Base-by-base conservation (phyloP, 2,797 vertebrate species). In the Aeoliscus strigatus region DNA sequence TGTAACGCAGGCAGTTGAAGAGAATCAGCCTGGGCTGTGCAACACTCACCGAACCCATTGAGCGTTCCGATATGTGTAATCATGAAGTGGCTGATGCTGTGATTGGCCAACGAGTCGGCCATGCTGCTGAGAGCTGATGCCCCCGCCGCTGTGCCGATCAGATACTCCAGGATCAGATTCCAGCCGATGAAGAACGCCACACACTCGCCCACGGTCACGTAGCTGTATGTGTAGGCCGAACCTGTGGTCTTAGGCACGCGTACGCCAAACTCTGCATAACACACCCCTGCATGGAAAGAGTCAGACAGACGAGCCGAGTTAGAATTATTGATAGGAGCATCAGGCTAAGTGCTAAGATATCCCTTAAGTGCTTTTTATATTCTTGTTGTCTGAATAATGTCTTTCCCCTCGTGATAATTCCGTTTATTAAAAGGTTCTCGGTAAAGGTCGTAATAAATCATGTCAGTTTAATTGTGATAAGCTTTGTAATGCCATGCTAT, bases 151-250 rank as follows among this genome's bases (percentile, higher is more conserved):
- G 94, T 98, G 51, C 96, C 96, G 0, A 98, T 98, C 84, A 98
- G 87, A 59, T 98, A 98, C 80, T 98, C 94, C 81, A 98, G 84
- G 64, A 98, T 94, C 73, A 98, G 78, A 67, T 98, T 98, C 96
- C 96, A 98, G 52, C 96, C 96, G 0, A 97, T 98, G 84, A 97
- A 94, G 53, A 98, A 98, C 0, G 96, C 96, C 77, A 95, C 94
- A 0, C 93, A 95, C 79, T 98, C 96, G 1, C 96, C 96, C 0
- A 98, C 93, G 0, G 96, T 98, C 65, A 98, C 96, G 0, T 98
- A 98, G 76, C 94, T 98, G 88, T 98, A 98, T 33, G 94, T 96
- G 80, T 98, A 98, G 36, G 96, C 96, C 0, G 96, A 98, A 47
- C 96, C 96, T 0, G 94, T 94, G 6, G 96, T 98, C 77, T 96